Conservation (phyloP, 2,113 vertebrate genomes). For the Brachyistius frenatus region DNA sequence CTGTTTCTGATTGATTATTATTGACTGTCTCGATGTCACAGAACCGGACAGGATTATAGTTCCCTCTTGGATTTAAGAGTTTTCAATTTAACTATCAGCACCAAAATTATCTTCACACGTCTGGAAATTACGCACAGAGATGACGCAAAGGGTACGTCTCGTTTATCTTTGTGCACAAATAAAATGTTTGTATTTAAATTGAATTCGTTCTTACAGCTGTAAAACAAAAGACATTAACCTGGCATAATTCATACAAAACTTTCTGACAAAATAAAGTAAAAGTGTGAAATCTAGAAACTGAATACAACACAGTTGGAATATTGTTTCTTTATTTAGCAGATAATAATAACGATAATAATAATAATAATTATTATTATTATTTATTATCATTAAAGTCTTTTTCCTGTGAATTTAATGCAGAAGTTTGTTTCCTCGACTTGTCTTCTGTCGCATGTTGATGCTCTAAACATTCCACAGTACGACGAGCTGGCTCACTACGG, state of each 20-base stretch:
- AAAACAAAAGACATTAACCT: too few species aligned
- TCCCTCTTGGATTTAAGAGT: constrained; percentile 44
- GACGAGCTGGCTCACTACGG: constrained; percentile 97
- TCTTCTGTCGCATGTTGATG: not conserved
- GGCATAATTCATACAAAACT: too few species aligned
- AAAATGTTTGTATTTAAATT: too few species aligned
- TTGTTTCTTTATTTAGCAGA: too few species aligned
- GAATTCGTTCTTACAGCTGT: too few species aligned
- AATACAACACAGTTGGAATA: too few species aligned
- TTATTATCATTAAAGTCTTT: constrained; percentile 34
- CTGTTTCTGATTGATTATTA: not conserved
- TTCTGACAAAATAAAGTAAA: too few species aligned
- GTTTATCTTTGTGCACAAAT: too few species aligned
- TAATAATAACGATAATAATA: too few species aligned
- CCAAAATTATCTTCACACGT: constrained; percentile 80
- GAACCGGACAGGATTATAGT: constrained; percentile 33
- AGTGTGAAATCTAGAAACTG: too few species aligned
- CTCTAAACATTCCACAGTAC: constrained; percentile 84
- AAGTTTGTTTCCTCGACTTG: not conserved
- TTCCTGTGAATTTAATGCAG: not conserved
- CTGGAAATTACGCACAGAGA: constrained; percentile 89
- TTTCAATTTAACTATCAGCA: constrained; percentile 59
- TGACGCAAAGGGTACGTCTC: constrained; percentile 97
- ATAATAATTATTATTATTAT: constrained; percentile 54
- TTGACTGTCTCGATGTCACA: constrained; percentile 13